phyloP scores from a whole-genome alignment of 2,113 vertebrate genomes.

The Lampris incognitus region DNA sequence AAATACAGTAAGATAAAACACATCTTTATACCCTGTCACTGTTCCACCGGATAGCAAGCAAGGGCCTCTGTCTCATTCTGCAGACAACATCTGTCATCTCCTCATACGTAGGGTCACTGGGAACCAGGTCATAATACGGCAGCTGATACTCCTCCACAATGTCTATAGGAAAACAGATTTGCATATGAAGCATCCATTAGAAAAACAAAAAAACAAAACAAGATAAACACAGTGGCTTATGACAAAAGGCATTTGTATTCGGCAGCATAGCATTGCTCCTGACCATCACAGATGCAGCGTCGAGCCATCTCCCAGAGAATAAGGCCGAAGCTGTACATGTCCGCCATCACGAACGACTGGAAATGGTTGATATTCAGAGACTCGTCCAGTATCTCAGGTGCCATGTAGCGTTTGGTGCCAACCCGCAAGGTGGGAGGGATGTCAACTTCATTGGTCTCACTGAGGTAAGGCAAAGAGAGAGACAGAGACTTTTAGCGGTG shows the following conservation, averaged over 20 bases:
- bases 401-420: constrained; percentile 98
- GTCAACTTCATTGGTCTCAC: constrained; percentile 97
- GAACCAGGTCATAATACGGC: constrained; percentile 93
- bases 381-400: constrained; percentile 96
- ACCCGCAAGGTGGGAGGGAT: constrained; percentile 95
- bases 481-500: not conserved
- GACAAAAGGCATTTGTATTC: not conserved
- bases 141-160: constrained; percentile 97
- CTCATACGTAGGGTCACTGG: constrained; percentile 94
- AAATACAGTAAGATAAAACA: not conserved
- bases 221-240: not conserved
- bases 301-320: constrained; percentile 96
- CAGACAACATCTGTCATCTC: constrained; percentile 96
- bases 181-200: not conserved
- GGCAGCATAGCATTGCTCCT: constrained; percentile 35
- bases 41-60: constrained; percentile 94
- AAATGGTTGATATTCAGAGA: constrained; percentile 93
- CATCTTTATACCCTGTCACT: constrained; percentile 88
- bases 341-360: constrained; percentile 98
- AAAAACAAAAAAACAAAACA: not conserved
- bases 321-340: constrained; percentile 99
- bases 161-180: constrained; percentile 74
- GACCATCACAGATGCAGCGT: constrained; percentile 95
- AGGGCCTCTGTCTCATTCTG: constrained; percentile 92
- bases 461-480: constrained; percentile 53